Base-by-base conservation (phyloP, 2,888 invertebrate species). In the Germaria angustata region DNA sequence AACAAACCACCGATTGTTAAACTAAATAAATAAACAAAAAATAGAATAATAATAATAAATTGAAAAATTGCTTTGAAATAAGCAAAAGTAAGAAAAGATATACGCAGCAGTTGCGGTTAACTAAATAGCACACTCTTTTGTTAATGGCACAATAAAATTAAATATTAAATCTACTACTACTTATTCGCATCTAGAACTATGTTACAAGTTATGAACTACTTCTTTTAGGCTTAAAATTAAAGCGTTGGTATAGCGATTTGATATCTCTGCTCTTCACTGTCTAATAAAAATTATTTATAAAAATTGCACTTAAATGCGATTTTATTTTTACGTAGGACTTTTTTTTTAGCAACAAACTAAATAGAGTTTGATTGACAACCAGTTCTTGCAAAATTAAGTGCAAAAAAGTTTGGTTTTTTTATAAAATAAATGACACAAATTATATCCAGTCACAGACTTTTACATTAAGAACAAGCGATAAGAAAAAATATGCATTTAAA, bases 321-420 rank as follows among this genome's bases (percentile, higher is more conserved):
- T 7, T 49, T 44, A n/a, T 59, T 46, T 55, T 34, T 71, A 59
- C 41, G 73, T 63, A 53, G 41, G 28, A 39, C 39, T 72, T 36
- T 72, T 72, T 36, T 72, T 72, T 63, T 2, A 65, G 17, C 44
- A 34, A 53, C 8, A 32, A 22, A 17, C 41, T 76, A 39, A 77
- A 77, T 77, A 69, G 51, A 69, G 51, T 15, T 53, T 77, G 77
- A 77, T 69, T 77, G 77, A 77, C 53, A 77, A 51, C 51, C 59
- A 24, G 41, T 61, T 51, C 9, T 51, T 68, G 59, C n/a, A 20
- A 77, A 34, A 53, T 22, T 55, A 28, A 28, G 20, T 34, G 9
- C n/a, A 15, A 61, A 44, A 20, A 34, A 34, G n/a, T 0, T 28
- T 44, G n/a, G 34, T 4, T 34, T 44, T 28, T 17, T 61, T 44